Conservation (phyloP, 2,888 invertebrate species). For the Thymelicus lineola region DNA sequence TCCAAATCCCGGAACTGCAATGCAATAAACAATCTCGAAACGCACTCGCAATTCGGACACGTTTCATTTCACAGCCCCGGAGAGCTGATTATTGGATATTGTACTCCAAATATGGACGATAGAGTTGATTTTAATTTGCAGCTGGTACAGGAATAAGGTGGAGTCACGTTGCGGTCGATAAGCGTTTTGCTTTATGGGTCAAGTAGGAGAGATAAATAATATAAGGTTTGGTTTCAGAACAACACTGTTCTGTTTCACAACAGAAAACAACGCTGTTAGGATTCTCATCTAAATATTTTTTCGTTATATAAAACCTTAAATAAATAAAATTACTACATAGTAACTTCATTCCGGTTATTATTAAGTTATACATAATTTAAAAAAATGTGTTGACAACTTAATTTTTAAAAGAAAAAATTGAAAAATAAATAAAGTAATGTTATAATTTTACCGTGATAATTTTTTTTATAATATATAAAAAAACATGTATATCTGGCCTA, state of each 20-base stretch:
- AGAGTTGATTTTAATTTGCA: slow-evolving; percentile 18
- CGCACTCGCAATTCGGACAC: slow-evolving; percentile 35
- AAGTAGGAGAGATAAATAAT: slow-evolving; percentile 7
- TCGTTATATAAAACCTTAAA: too few species aligned
- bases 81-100: slow-evolving; percentile 18
- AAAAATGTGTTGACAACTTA: too few species aligned
- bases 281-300: not conserved
- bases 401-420: too few species aligned
- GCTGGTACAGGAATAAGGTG: slow-evolving; percentile 3
- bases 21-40: slow-evolving; percentile 38
- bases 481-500: too few species aligned
- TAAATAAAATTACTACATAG: too few species aligned
- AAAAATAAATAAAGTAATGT: too few species aligned
- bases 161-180: slow-evolving; percentile 16
- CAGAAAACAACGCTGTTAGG: not conserved
- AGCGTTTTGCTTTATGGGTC: slow-evolving; percentile 16
- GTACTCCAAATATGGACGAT: slow-evolving; percentile 1
- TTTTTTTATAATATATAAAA: too few species aligned
- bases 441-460: too few species aligned
- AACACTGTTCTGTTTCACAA: too few species aligned
- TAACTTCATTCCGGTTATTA: too few species aligned
- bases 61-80: slow-evolving; percentile 32
- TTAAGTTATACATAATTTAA: too few species aligned
- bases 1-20: slow-evolving; percentile 33
- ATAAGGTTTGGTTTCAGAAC: not conserved